phyloP scores from a whole-genome alignment of 2,797 vertebrate species.

The Platyrinchus mystaceus region DNA sequence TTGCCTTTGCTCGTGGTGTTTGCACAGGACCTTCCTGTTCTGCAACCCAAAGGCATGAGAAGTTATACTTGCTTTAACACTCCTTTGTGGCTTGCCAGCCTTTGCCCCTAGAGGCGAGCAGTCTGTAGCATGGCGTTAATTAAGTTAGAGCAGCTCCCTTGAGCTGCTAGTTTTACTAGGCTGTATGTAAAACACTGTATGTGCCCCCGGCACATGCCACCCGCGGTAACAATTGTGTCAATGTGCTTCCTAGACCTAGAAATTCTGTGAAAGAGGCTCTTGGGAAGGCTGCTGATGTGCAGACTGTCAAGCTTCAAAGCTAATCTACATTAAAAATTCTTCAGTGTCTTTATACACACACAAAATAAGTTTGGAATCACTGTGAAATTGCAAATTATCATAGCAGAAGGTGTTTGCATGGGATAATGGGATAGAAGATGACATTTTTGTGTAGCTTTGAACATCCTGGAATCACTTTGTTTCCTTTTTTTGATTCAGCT shows the following conservation, averaged over 20 bases:
- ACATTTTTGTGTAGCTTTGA: not conserved
- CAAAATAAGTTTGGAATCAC: not conserved
- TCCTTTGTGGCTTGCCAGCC: not conserved
- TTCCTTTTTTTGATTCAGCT: not conserved
- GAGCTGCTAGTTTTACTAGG: not conserved
- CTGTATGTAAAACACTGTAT: not conserved
- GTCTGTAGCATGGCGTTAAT: not conserved
- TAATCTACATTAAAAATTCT: not conserved
- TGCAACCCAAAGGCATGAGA: not conserved
- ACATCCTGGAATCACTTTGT: not conserved
- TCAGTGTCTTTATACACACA: not conserved
- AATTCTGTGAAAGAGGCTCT: not conserved
- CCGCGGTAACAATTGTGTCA: fast-evolving
- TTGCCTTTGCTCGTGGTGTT: not conserved
- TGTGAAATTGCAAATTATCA: not conserved
- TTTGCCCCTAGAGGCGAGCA: not conserved
- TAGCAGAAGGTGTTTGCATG: not conserved
- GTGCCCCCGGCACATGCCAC: not conserved
- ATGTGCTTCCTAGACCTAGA: not conserved
- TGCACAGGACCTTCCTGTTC: not conserved
- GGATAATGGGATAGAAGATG: not conserved
- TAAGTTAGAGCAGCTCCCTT: not conserved
- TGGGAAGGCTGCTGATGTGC: not conserved
- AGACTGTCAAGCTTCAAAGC: not conserved
- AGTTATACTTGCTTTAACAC: not conserved